Percentiles rank a stretch among this genome's conserved stretches.
These are phyloP conservation scores for Sciurus niger DNA, from an alignment of 2,113 vertebrate genomes.

Conservation along the genomic window DNA sequence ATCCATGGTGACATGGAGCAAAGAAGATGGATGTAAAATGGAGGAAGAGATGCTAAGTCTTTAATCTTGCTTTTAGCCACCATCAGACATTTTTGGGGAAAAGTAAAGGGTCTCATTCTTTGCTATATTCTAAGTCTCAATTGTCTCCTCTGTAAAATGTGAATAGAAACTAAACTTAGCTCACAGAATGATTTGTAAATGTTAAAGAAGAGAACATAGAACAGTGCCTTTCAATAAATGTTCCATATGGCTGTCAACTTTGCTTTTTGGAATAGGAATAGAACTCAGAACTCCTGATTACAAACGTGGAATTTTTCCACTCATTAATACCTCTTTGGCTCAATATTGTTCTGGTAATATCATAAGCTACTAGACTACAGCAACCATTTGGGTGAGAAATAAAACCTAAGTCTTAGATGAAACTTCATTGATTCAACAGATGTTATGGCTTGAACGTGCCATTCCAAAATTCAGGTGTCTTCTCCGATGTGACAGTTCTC, in stretches of 20 bases:
- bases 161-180: not conserved
- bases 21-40: no score
- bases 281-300: not conserved
- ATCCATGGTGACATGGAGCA: no score
- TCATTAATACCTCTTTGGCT: not conserved
- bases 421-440: conserved; percentile 23
- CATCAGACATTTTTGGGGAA: no score
- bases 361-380: not conserved
- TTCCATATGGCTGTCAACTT: not conserved
- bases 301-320: not conserved
- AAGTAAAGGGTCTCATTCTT: no score
- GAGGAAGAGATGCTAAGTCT: no score
- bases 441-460: not conserved
- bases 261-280: not conserved
- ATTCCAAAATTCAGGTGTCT: not conserved
- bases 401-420: conserved; percentile 17
- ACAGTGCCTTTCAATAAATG: not conserved
- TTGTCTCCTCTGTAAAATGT: not conserved
- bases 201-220: not conserved
- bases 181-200: not conserved
- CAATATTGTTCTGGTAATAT: not conserved
- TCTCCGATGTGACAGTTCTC: not conserved
- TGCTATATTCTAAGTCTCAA: not conserved
- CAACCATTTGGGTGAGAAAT: conserved; percentile 53
- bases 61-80: no score